phyloP scores from a whole-genome alignment of 2,113 vertebrate species.

The Ciconia maguari region DNA sequence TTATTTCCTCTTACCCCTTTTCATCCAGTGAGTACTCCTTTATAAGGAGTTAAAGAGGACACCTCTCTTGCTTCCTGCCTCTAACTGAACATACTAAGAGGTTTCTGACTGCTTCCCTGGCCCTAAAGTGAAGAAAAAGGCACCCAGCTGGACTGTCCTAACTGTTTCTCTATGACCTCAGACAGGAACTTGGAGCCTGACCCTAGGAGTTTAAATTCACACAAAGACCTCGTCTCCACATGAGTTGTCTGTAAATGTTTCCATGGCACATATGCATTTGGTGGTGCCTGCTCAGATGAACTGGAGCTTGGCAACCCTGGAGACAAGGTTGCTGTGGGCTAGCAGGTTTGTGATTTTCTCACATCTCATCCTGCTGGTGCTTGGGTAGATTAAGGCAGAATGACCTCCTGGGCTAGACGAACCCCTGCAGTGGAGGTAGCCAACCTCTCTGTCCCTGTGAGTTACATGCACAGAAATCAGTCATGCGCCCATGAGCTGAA shows the following conservation, averaged over 20 bases:
- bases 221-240: not conserved
- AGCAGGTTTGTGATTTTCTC: not conserved
- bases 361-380: not conserved
- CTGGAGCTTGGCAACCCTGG: not conserved
- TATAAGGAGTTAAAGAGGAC: not conserved
- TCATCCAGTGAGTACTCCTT: not conserved
- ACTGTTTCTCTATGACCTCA: not conserved
- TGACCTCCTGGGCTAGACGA: not conserved
- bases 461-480: not conserved
- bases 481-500: not conserved
- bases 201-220: not conserved
- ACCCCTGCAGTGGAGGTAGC: not conserved
- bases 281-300: not conserved
- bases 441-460: not conserved
- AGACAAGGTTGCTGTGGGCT: not conserved
- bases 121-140: not conserved
- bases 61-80: not conserved
- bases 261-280: not conserved
- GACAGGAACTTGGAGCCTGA: not conserved
- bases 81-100: not conserved
- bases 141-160: not conserved
- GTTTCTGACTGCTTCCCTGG: not conserved
- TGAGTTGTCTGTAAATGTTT: not conserved
- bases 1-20: not conserved
- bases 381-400: not conserved